Percentiles rank a stretch among this genome's conserved stretches.
phyloP scores from a whole-genome alignment of 2,113 vertebrate genomes.

The Tachysurus fulvidraco region DNA sequence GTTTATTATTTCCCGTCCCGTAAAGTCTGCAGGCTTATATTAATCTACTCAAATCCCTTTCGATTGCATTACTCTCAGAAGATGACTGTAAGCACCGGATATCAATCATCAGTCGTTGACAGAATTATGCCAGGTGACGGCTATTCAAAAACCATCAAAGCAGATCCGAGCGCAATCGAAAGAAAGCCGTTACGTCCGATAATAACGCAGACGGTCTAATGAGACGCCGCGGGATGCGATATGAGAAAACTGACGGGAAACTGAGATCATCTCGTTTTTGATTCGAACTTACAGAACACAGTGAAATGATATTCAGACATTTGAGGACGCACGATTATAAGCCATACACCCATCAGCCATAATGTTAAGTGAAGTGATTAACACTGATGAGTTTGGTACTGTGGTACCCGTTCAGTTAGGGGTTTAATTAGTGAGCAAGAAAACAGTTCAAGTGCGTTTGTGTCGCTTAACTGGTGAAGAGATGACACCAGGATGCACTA shows the following conservation, averaged over 20 bases:
- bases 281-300: neutral
- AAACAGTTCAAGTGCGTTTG: too few relatives aligned
- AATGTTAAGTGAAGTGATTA: too few relatives aligned
- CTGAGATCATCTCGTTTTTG: neutral
- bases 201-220: neutral
- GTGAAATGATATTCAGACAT: neutral
- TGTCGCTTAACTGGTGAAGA: too few relatives aligned
- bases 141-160: neutral
- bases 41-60: neutral
- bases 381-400: too few relatives aligned
- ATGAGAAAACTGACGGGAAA: neutral
- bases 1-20: too few relatives aligned
- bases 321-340: neutral
- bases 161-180: neutral
- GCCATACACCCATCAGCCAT: neutral
- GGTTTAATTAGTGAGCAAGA: too few relatives aligned
- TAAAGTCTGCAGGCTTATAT: slow-evolving; percentile 4
- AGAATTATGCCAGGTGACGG: neutral
- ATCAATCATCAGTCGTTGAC: slow-evolving; percentile 7
- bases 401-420: too few relatives aligned
- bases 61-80: neutral
- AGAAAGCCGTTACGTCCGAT: neutral
- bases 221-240: neutral
- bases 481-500: too few relatives aligned
- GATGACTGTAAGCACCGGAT: neutral